Percentiles rank a stretch among this genome's conserved stretches.
phyloP scores from a whole-genome alignment of 2,797 vertebrate genomes.

The Malurus splendens region DNA sequence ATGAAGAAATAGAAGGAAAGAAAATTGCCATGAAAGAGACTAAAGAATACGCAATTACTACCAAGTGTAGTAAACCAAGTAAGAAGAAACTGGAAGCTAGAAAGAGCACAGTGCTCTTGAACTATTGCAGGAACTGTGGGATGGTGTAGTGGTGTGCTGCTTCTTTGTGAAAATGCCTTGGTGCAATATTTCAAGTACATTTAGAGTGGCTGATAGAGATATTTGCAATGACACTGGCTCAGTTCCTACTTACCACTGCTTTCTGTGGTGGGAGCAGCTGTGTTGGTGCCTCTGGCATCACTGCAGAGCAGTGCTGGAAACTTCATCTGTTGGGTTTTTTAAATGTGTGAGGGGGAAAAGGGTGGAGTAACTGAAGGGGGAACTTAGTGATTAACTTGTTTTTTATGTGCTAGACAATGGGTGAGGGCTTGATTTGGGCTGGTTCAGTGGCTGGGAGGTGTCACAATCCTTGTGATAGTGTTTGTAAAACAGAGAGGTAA shows the following conservation, averaged over 20 bases:
- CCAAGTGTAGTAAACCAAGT: constrained; percentile 91
- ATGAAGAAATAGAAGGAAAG: constrained; percentile 94
- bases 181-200: not conserved
- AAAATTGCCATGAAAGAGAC: constrained; percentile 96
- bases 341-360: not conserved
- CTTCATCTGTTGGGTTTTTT: not conserved
- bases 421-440: not conserved
- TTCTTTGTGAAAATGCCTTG: not conserved
- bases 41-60: constrained; percentile 88
- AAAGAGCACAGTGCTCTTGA: not conserved
- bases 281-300: not conserved
- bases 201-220: not conserved
- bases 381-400: not conserved
- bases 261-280: not conserved
- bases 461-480: not conserved
- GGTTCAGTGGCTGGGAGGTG: not conserved
- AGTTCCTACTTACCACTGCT: not conserved
- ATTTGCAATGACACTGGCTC: not conserved
- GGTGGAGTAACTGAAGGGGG: not conserved
- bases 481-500: not conserved
- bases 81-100: constrained; percentile 54
- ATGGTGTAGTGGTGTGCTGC: not conserved
- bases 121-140: not conserved
- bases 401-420: not conserved
- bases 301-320: not conserved